Percentiles rank a stretch among this genome's conserved stretches.
Conservation (phyloP, 2,113 vertebrate species). For the Prietella phreatophila region DNA sequence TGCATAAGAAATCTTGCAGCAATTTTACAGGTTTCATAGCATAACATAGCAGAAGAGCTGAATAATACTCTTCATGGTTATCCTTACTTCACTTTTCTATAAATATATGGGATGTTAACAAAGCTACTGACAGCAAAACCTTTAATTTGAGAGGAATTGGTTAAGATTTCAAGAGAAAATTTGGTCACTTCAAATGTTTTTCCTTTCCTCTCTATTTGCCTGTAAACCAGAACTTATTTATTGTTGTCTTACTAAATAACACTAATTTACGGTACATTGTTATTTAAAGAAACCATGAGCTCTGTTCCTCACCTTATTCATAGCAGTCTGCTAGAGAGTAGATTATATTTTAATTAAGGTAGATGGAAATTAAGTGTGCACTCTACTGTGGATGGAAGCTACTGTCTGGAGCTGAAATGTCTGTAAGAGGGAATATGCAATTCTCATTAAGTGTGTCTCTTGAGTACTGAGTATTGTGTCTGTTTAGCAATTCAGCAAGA, state of each 20-base stretch:
- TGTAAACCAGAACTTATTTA: not conserved
- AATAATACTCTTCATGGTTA: not conserved
- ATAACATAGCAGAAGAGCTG: not conserved
- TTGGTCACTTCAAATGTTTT: conserved; percentile 10
- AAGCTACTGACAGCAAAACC: not conserved
- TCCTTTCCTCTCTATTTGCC: not conserved
- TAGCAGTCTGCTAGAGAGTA: conserved; percentile 22
- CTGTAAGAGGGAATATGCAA: conserved; percentile 39
- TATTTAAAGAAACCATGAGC: conserved; percentile 46
- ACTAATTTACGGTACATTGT: conserved; percentile 32
- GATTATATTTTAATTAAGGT: conserved; percentile 58
- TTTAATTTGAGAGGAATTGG: not conserved
- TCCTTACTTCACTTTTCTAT: not conserved
- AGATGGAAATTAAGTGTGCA: conserved; percentile 43
- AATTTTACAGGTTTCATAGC: not conserved
- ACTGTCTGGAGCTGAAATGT: conserved; percentile 38
- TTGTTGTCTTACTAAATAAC: not conserved
- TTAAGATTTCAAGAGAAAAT: conserved; percentile 19
- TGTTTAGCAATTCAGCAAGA: conserved; percentile 26
- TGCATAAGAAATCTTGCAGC: not conserved
- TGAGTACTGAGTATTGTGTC: conserved; percentile 37
- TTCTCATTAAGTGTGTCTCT: conserved; percentile 48
- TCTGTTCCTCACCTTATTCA: not conserved
- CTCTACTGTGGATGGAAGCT: conserved; percentile 29
- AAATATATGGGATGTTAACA: not conserved